These are phyloP conservation scores for Diplolepis rosae DNA, from an alignment of 2,888 invertebrate species.

Conservation along the genomic window DNA sequence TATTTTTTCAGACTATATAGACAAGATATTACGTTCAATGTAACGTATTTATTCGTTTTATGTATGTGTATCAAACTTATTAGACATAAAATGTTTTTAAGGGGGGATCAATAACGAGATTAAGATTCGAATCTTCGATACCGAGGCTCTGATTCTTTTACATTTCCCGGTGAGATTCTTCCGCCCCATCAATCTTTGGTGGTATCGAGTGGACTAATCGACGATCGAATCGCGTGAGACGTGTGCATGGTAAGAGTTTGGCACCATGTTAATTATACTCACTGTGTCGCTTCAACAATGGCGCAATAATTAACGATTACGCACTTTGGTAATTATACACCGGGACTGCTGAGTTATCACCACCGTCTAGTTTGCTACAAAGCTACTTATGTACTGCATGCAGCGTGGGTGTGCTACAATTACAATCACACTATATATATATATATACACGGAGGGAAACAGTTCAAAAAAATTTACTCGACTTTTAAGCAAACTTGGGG, in stretches of 20 bases:
- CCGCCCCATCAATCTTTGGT: slow-evolving; percentile 43
- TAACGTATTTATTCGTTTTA: too few species aligned
- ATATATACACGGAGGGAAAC: too few species aligned
- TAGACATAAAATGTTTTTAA: too few species aligned
- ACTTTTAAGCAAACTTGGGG: too few species aligned
- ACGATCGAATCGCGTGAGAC: slow-evolving; percentile 34
- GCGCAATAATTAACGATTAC: slow-evolving; percentile 72
- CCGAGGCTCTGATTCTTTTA: background rate
- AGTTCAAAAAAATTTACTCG: too few species aligned
- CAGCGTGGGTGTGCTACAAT: slow-evolving; percentile 18
- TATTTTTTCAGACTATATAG: too few species aligned
- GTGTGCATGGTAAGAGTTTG: slow-evolving; percentile 48
- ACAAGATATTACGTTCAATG: too few species aligned
- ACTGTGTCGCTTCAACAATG: slow-evolving; percentile 59
- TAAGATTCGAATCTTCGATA: background rate
- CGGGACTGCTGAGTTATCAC: slow-evolving; percentile 63
- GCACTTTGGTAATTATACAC: slow-evolving; percentile 69
- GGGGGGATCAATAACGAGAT: background rate
- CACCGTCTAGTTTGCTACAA: slow-evolving; percentile 1
- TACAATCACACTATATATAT: background rate
- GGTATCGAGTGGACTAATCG: slow-evolving; percentile 37
- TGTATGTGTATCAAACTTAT: too few species aligned
- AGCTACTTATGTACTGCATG: slow-evolving; percentile 18
- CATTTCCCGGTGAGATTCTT: slow-evolving; percentile 29
- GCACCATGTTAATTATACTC: slow-evolving; percentile 67